Evolutionary conservation across 23 tunicate genomes (phyloP).

Genomic region (Corella eumyota): DNA sequence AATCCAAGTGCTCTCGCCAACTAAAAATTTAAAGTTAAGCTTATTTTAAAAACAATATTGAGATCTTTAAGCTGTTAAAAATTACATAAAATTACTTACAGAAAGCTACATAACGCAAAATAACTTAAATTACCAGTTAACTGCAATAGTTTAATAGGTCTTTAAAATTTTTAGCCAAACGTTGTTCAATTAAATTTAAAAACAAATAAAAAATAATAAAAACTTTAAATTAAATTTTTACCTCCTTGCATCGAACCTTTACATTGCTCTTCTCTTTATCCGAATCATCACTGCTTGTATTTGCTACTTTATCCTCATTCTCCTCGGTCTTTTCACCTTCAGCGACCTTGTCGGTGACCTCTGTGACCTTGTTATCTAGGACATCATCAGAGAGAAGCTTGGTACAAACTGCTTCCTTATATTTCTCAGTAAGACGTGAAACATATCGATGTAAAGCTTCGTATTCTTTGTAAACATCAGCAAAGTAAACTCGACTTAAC

Average conservation of each 20-base stretch:
- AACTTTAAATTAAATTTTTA: too few species aligned
- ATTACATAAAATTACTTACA: too few species aligned
- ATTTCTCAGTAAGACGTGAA: slow-evolving; percentile 59
- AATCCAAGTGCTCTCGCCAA: slow-evolving; percentile 78
- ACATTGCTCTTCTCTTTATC: slow-evolving; percentile 30
- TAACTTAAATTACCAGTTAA: too few species aligned
- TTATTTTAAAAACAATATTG: too few species aligned
- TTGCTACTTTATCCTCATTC: neutral
- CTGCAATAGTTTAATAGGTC: too few species aligned
- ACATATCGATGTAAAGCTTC: slow-evolving; percentile 63
- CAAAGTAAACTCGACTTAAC: slow-evolving; percentile 90
- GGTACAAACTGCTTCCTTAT: slow-evolving; percentile 35
- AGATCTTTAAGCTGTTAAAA: too few species aligned
- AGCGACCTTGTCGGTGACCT: neutral
- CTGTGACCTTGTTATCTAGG: too few species aligned
- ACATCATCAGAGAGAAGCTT: too few species aligned
- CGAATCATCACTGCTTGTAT: slow-evolving; percentile 9
- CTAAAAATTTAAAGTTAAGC: slow-evolving; percentile 21
- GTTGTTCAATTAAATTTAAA: too few species aligned
- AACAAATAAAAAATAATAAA: too few species aligned
- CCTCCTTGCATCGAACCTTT: slow-evolving; percentile 45
- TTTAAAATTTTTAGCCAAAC: too few species aligned
- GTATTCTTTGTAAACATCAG: slow-evolving; percentile 93
- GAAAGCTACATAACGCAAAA: too few species aligned
- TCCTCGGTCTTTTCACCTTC: slow-evolving; percentile 9